These are phyloP conservation scores for Patiria miniata DNA, from an alignment of 35 echinoderm and acorn worm genomes.

Conservation along the genomic window DNA sequence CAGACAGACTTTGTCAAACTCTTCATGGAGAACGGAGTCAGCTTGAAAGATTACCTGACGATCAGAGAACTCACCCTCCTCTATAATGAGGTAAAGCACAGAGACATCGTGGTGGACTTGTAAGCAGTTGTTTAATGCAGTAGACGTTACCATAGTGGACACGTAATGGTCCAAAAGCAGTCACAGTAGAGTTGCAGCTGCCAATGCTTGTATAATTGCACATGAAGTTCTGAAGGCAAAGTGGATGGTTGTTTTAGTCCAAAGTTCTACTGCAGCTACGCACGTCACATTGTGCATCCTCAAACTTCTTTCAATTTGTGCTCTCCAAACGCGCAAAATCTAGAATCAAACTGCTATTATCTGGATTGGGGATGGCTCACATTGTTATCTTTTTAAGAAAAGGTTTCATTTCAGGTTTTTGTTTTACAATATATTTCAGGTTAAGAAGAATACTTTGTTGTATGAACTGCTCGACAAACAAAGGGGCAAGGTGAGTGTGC, in stretches of 20 bases:
- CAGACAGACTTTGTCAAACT: slow-evolving; percentile 69
- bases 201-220: neutral
- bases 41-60: slow-evolving; percentile 83
- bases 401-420: neutral
- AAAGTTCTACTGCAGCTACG: no score
- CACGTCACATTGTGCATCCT: no score
- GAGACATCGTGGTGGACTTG: no score
- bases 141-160: no score
- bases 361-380: no score
- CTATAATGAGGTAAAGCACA: slow-evolving; percentile 77
- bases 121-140: no score
- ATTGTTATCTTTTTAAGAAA: no score
- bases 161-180: no score
- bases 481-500: slow-evolving; percentile 55
- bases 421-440: slow-evolving; percentile 56
- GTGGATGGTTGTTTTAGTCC: no score
- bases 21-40: slow-evolving; percentile 85
- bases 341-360: neutral
- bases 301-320: no score
- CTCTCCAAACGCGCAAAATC: neutral
- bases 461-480: slow-evolving; percentile 87
- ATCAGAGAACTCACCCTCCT: slow-evolving; percentile 68
- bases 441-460: slow-evolving; percentile 60
- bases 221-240: no score
- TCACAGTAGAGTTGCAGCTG: no score